Evolutionary conservation across 2,113 vertebrate species (phyloP).

Genomic region (Pica pica): DNA sequence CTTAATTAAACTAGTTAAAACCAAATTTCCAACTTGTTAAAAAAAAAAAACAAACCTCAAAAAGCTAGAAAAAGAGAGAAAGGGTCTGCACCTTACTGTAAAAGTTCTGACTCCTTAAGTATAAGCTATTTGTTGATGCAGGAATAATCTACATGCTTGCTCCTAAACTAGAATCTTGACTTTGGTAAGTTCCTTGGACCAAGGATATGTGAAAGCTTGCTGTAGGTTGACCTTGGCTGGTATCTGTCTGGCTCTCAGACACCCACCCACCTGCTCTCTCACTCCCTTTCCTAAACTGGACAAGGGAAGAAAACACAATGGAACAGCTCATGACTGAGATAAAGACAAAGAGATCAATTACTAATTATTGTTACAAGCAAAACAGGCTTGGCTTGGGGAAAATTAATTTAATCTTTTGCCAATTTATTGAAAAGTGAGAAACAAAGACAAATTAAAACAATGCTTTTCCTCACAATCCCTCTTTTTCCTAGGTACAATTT

Average conservation of each 20-base stretch:
- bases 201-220: background rate
- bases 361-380: background rate
- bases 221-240: background rate
- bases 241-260: background rate
- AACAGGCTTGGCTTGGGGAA: background rate
- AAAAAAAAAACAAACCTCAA: too few species aligned
- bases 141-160: background rate
- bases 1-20: background rate
- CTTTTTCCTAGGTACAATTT: background rate
- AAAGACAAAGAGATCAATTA: background rate
- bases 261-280: background rate
- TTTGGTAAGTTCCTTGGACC: background rate
- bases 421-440: background rate
- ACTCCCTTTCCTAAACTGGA: background rate
- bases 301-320: background rate
- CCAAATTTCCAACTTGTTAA: background rate
- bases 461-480: background rate
- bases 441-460: background rate
- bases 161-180: background rate
- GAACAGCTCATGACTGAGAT: background rate
- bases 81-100: background rate
- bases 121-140: background rate
- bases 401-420: background rate
- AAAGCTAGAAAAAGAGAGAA: background rate
- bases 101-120: background rate